Conservation (phyloP, 2,113 vertebrate genomes). For the Callionymus lyra region DNA sequence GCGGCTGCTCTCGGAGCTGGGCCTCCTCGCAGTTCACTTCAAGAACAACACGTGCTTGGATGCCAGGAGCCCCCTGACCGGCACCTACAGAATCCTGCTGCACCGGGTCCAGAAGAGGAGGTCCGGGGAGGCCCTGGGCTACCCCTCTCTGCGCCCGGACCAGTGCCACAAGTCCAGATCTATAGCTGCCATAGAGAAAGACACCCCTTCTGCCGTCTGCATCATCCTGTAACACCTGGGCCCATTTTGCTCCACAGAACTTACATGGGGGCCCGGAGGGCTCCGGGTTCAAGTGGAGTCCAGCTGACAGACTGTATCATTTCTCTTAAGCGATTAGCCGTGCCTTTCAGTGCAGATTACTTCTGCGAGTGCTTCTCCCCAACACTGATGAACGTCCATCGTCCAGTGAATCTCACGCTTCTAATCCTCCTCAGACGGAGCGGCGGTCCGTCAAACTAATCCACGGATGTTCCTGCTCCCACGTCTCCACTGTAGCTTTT, state of each 20-base stretch:
- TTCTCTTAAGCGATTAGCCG: constrained; percentile 6
- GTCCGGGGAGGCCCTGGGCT: constrained; percentile 47
- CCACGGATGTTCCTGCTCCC: too few relatives aligned
- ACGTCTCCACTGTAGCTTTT: too few relatives aligned
- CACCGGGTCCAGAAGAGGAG: constrained; percentile 64
- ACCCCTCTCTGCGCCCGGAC: constrained; percentile 37
- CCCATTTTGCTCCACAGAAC: constrained; percentile 4
- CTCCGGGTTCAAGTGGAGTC: constrained; percentile 11
- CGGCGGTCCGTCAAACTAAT: constrained; percentile 23
- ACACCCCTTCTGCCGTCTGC: constrained; percentile 56
- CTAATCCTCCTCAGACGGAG: constrained; percentile 24
- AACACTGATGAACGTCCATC: constrained; percentile 21
- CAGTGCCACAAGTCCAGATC: constrained; percentile 37
- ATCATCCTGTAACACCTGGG: constrained; percentile 40
- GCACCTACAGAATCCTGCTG: constrained; percentile 65
- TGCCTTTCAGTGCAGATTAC: constrained; percentile 20
- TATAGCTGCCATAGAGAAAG: constrained; percentile 30
- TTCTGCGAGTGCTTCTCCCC: constrained; percentile 10
- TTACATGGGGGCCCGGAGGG: background rate
- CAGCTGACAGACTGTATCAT: background rate
- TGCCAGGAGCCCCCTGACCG: constrained; percentile 56
- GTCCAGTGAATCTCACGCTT: constrained; percentile 21
- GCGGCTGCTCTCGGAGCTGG: constrained; percentile 40
- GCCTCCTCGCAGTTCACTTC: constrained; percentile 50
- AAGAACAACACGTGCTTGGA: constrained; percentile 57